Base-by-base conservation (phyloP, 2,888 invertebrate species). In the Callyntrura guangdongensis region DNA sequence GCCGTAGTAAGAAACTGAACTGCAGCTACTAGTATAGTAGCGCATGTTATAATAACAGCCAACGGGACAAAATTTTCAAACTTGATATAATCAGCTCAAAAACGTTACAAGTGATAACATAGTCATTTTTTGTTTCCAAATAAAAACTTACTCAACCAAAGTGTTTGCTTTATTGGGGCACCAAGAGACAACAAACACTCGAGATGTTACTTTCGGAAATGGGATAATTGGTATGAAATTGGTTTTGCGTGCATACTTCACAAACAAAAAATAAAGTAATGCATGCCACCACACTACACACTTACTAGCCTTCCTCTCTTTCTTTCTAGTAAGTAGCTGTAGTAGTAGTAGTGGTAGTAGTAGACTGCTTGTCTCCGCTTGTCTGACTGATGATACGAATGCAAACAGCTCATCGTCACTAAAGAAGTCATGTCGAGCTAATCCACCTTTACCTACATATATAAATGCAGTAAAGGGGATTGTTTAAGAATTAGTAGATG, bases 351-450 rank as follows among this genome's bases (percentile, higher is more conserved):
- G n/a, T n/a, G n/a, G n/a, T n/a, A 36, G 88, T 69, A 83, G 72
- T 90, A 90, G 90, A 90, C 90, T 86, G 90, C 90, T 86, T 90
- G 90, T 90, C 90, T 90, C 90, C 90, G 90, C 90, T 86, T 90
- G 90, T 90, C 90, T 90, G 86, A 86, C 90, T 90, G 90, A 86
- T 90, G 83, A 86, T 86, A 83, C 72, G 86, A 90, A 90, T 83
- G 83, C 81, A 86, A 90, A 86, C 86, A 83, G 81, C 83, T 74
- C 90, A 90, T 90, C 90, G 83, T 74, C 86, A 86, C 90, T 83
- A 90, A 85, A 85, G 64, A 86, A 90, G 81, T 79, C 86, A 90
- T 67, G 83, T 83, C 53, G 82, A 86, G 86, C 90, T 86, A 86
- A 90, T 86, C 90, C 90, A 90, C 90, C 90, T 90, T 90, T 90